Evolutionary conservation across 2,113 vertebrate species (phyloP).

Genomic region (Okapia johnstoni): DNA sequence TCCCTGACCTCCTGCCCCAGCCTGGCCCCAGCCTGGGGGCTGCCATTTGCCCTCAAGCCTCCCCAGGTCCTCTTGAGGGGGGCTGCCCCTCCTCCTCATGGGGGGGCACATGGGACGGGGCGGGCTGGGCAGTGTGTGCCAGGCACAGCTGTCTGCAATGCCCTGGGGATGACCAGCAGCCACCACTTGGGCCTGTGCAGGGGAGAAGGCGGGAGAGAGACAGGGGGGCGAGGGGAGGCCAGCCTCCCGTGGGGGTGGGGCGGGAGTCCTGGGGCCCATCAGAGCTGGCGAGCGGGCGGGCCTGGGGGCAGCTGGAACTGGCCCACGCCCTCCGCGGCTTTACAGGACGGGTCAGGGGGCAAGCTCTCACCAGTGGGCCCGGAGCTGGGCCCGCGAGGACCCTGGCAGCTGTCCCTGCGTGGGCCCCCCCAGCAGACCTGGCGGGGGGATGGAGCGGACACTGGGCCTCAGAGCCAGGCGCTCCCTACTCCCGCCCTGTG

Average conservation of each 20-base stretch:
- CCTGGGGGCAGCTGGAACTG: not conserved
- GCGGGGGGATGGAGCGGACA: fast-evolving
- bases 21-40: not conserved
- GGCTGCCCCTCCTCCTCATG: not conserved
- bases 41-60: not conserved
- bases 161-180: not conserved
- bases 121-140: fast-evolving
- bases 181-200: fast-evolving
- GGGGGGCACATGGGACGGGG: no score
- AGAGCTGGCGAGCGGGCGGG: fast-evolving
- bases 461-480: not conserved
- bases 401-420: not conserved
- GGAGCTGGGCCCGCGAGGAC: not conserved
- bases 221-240: not conserved
- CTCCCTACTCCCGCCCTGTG: not conserved
- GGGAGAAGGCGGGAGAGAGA: fast-evolving
- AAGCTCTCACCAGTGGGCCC: not conserved
- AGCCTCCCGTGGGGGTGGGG: not conserved
- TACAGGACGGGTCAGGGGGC: not conserved
- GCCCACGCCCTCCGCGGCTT: not conserved
- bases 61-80: no score
- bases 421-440: not conserved
- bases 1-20: not conserved
- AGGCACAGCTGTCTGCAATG: not conserved
- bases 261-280: not conserved